Evolutionary conservation across 2,888 invertebrate species (phyloP), one percentile per base, ranked within the genome.

Genomic region (Parasteatoda lunata): DNA sequence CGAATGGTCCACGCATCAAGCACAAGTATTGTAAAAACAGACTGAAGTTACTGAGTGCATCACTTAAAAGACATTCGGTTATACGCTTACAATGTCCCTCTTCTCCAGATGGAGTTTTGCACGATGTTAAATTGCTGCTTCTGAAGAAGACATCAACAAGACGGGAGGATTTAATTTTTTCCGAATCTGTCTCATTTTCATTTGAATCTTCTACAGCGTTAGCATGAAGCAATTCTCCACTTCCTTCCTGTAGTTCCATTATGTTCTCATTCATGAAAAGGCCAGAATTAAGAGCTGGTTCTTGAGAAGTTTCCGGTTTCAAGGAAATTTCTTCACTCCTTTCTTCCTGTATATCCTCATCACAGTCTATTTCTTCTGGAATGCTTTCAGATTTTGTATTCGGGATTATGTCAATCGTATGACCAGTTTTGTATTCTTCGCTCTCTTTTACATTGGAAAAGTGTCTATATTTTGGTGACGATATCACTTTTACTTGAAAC

Each of bases 1-100:
- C 93, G 65, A 94, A 95, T 94, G 93, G 92, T 90, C 94, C 93
- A 89, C 95, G 94, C 86, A 95, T 95, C 65, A 95, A 93, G 91
- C 96, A 96, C 77, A 95, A 92, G 90, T 95, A 95, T 89, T 95
- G 94, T 90, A 95, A 93, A 89, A 94, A 93, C 80, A 93, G 92
- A 91, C 94, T 92, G 91, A 94, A 93, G 90, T 95, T 94, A 3
- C 93, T 91, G 89, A 93, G 92, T 91, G 94, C 93, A 76, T 94
- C 93, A 7, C 94, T 93, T 91, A 94, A 93, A 89, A 95, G 92
- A 91, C 95, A 94, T 90, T 94, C 93, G 72, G 92, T 92, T 1
- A 92, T 91, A 88, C 94, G 95, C 3, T 66, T 75, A 72, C 89
- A 89, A n/a, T 59, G 88, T 3, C 89, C 89, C 6, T 15, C 51